These are phyloP conservation scores for Eupeodes latifasciatus DNA, from an alignment of 2,888 invertebrate species.

Conservation along the genomic window DNA sequence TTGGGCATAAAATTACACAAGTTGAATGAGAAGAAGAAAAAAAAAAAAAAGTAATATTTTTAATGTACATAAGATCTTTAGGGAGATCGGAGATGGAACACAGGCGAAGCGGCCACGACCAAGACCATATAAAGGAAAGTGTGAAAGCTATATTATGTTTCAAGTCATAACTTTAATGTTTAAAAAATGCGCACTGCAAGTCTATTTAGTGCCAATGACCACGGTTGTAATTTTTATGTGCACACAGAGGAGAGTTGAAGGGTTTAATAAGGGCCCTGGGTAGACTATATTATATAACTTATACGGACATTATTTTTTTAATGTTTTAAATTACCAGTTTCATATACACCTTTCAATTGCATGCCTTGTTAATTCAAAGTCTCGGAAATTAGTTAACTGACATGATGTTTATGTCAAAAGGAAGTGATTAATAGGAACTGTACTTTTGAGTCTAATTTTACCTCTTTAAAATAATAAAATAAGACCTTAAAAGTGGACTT, in stretches of 20 bases:
- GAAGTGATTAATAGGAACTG: no score
- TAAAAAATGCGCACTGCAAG: conserved; percentile 24
- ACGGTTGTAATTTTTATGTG: not conserved
- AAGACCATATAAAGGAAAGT: conserved; percentile 55
- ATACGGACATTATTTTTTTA: conserved; percentile 4
- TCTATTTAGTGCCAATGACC: conserved; percentile 49
- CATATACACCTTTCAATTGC: no score
- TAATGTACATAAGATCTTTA: conserved; percentile 1
- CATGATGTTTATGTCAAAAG: no score
- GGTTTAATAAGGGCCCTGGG: not conserved
- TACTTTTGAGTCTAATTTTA: no score
- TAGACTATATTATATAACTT: not conserved
- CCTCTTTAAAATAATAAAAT: no score
- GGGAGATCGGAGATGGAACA: not conserved
- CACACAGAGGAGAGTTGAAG: conserved; percentile 5
- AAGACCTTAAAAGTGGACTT: no score
- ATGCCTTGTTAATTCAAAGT: not conserved
- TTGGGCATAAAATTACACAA: conserved; percentile 18
- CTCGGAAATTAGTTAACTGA: no score
- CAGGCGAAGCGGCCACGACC: not conserved
- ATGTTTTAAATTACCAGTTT: conserved; percentile 14
- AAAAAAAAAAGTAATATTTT: conserved; percentile 13
- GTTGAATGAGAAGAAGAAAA: not conserved
- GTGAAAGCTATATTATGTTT: conserved; percentile 63
- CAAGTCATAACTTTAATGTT: conserved; percentile 48